A percentile compares a stretch with the other conserved stretches of the same genome.
These are phyloP conservation scores for Triops cancriformis DNA, from an alignment of 1,140 invertebrate genomes.

Conservation along the genomic window DNA sequence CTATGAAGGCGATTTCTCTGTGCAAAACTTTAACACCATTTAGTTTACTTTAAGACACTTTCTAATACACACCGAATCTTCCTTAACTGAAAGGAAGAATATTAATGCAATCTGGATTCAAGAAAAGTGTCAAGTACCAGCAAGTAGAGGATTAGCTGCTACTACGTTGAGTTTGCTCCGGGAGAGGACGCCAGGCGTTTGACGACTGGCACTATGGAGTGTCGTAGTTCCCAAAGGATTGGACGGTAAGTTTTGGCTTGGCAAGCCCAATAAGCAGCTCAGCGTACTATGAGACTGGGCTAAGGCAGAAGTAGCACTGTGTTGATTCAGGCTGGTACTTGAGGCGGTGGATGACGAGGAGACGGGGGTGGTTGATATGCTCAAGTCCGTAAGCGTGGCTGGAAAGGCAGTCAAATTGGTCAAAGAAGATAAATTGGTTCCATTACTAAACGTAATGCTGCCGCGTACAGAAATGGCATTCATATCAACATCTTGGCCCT, in stretches of 20 bases:
- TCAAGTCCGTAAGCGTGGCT: not conserved
- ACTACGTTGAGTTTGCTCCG: conserved; percentile 52
- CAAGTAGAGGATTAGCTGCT: conserved; percentile 67
- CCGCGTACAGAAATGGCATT: conserved; percentile 24
- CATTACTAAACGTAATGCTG: conserved; percentile 26
- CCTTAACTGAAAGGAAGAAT: not conserved
- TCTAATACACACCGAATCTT: too few relatives aligned
- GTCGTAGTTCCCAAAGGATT: conserved; percentile 29
- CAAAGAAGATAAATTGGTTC: conserved; percentile 23
- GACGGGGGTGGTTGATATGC: conserved; percentile 7
- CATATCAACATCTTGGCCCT: conserved; percentile 10
- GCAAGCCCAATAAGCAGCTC: conserved; percentile 28
- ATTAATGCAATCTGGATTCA: not conserved
- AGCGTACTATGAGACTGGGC: conserved; percentile 7
- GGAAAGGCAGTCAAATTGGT: conserved; percentile 1
- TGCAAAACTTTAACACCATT: too few relatives aligned
- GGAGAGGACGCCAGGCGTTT: conserved; percentile 26
- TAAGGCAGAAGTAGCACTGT: not conserved
- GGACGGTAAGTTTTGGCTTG: not conserved
- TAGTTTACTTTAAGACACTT: too few relatives aligned
- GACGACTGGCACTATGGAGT: conserved; percentile 23
- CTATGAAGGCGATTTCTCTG: too few relatives aligned
- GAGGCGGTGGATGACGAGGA: conserved; percentile 4
- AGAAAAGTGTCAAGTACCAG: conserved; percentile 44
- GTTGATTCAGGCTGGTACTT: not conserved